phyloP scores from a whole-genome alignment of 2,113 vertebrate species.

The Psettodes erumei region DNA sequence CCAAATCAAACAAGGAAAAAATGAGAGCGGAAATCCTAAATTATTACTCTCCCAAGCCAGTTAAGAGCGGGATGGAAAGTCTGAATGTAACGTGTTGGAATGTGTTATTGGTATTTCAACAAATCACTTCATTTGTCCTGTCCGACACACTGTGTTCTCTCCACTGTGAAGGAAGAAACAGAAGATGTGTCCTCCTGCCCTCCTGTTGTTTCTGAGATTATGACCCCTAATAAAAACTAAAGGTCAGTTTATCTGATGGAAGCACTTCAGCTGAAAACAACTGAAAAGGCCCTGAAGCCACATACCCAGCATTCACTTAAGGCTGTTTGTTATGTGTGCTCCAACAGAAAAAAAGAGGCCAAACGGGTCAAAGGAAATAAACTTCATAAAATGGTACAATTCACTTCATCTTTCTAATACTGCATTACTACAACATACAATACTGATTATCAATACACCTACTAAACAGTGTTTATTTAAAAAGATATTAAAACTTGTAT shows the following conservation, averaged over 20 bases:
- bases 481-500: too few species aligned
- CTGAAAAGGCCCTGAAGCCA: constrained; percentile 6
- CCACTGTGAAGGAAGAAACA: constrained; percentile 18
- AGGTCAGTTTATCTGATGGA: constrained; percentile 29
- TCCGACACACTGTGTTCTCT: constrained; percentile 11
- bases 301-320: not conserved
- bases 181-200: too few species aligned
- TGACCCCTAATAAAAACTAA: constrained; percentile 42
- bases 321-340: not conserved
- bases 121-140: constrained; percentile 25
- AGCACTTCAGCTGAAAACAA: not conserved
- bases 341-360: not conserved
- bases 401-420: not conserved
- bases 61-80: constrained; percentile 38
- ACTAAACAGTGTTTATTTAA: too few species aligned
- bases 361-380: not conserved
- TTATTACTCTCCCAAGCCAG: constrained; percentile 28
- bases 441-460: not conserved
- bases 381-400: not conserved
- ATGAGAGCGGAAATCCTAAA: constrained; percentile 49
- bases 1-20: constrained; percentile 32
- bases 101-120: constrained; percentile 27
- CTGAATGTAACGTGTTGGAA: constrained; percentile 27
- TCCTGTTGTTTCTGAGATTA: constrained; percentile 29
- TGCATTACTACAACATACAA: not conserved